These are phyloP conservation scores for Tragelaphus buxtoni DNA, from an alignment of 2,113 vertebrate species.

Conservation along the genomic window DNA sequence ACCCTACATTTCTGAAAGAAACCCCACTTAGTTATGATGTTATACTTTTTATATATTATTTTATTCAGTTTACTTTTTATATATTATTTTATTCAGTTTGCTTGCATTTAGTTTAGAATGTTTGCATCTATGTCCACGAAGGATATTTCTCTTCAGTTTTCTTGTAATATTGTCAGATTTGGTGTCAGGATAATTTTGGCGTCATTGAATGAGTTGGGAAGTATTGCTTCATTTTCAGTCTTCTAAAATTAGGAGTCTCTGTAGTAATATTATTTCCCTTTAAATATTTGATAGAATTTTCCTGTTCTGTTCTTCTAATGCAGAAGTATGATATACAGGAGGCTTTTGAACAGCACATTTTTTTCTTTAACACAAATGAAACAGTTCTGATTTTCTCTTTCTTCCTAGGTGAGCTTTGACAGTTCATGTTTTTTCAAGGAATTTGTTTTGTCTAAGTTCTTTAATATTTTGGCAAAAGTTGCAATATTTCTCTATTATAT, in stretches of 20 bases:
- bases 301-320: neutral
- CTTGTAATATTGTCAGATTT: neutral
- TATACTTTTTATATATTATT: neutral
- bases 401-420: neutral
- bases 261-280: neutral
- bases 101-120: neutral
- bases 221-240: neutral
- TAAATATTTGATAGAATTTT: neutral
- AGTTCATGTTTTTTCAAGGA: neutral
- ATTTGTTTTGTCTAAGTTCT: neutral
- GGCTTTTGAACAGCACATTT: neutral
- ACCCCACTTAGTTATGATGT: neutral
- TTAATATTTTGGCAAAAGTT: neutral
- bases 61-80: neutral
- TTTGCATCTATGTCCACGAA: neutral
- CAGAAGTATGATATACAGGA: neutral
- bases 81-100: neutral
- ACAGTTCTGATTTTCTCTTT: neutral
- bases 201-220: neutral
- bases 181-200: neutral
- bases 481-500: neutral
- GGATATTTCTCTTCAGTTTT: neutral
- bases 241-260: neutral
- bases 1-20: neutral
- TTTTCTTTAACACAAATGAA: slow-evolving; percentile 13